Conservation (phyloP, 2,113 vertebrate species). For the Ivindomyrus marchei region DNA sequence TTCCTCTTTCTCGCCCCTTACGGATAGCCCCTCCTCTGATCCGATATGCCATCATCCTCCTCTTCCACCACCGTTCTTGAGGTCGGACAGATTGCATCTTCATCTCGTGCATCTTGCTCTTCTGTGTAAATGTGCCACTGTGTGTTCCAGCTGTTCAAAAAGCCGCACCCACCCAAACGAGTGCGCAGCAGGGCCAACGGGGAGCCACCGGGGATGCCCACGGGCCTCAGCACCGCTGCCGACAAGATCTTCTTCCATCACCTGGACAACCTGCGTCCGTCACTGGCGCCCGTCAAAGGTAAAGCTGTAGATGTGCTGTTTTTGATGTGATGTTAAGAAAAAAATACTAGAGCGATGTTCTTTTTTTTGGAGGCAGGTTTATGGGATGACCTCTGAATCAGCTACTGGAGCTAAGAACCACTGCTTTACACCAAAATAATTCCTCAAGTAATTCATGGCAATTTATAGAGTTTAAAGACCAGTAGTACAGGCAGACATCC, state of each 20-base stretch:
- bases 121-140: neutral
- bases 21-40: neutral
- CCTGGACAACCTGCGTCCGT: conserved; percentile 89
- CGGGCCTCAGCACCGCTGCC: conserved; percentile 60
- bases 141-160: conserved; percentile 83
- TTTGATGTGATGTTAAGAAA: neutral
- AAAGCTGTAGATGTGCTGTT: neutral
- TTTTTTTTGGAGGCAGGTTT: neutral
- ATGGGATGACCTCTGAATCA: no score
- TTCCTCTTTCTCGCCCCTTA: neutral
- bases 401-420: no score
- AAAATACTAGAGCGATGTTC: neutral
- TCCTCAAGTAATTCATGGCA: neutral
- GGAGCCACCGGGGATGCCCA: conserved; percentile 64
- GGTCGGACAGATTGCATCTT: neutral
- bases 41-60: neutral
- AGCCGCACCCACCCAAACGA: conserved; percentile 94
- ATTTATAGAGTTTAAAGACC: neutral
- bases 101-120: neutral
- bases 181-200: conserved; percentile 82
- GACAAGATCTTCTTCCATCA: conserved; percentile 99
- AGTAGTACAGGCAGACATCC: neutral
- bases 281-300: conserved; percentile 94
- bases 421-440: neutral
- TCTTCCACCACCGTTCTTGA: neutral